Percentiles rank a stretch among this genome's conserved stretches.
Conservation (phyloP, 2,888 invertebrate genomes). For the Agonum fuliginosum region DNA sequence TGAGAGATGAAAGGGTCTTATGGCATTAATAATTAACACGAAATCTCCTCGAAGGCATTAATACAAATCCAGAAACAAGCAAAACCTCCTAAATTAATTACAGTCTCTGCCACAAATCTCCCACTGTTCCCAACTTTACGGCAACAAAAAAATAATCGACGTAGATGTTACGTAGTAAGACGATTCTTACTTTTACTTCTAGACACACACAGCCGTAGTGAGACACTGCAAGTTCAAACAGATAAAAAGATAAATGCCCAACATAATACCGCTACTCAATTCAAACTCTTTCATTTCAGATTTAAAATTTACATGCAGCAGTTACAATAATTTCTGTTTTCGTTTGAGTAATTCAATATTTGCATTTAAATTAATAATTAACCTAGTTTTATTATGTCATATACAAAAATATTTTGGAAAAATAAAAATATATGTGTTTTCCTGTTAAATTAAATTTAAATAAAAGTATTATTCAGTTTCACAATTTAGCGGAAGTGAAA, state of each 20-base stretch:
- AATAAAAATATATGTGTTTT: background rate
- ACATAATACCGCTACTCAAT: no score
- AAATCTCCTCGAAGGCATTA: conserved; percentile 48
- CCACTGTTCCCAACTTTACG: conserved; percentile 43
- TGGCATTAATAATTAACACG: conserved; percentile 54
- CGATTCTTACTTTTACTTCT: conserved; percentile 7
- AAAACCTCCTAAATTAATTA: conserved; percentile 56
- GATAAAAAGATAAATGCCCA: no score
- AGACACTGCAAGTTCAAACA: background rate
- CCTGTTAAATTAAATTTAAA: no score
- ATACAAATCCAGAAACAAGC: conserved; percentile 58
- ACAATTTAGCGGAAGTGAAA: conserved; percentile 8
- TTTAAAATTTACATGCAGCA: no score
- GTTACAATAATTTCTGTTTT: no score
- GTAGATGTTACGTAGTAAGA: background rate
- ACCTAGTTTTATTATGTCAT: no score
- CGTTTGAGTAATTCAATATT: no score
- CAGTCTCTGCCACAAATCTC: conserved; percentile 50
- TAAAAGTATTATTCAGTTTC: background rate
- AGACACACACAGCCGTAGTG: background rate
- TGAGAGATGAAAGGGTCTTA: conserved; percentile 51
- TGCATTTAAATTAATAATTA: no score
- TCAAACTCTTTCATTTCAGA: no score
- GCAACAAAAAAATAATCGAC: conserved; percentile 47
- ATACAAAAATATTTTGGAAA: background rate